Evolutionary conservation across 2,113 vertebrate species (phyloP).

Genomic region (Psephotus haematonotus): DNA sequence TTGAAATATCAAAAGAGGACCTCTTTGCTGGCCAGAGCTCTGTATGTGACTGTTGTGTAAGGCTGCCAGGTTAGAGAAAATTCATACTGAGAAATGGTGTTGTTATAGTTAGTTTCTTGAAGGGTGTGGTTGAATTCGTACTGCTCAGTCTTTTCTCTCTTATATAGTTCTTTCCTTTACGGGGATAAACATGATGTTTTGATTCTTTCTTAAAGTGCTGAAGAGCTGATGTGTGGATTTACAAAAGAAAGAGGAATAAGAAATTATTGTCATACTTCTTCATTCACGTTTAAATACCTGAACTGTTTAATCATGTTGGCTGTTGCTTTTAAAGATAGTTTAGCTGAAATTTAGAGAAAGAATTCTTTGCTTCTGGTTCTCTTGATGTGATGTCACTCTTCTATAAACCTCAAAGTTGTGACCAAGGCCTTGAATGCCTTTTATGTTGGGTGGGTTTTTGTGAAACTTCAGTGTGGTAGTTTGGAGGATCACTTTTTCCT

Average conservation of each 20-base stretch:
- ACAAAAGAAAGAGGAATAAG: neutral
- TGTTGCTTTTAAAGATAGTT: neutral
- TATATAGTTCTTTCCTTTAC: neutral
- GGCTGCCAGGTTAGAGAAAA: constrained; percentile 1
- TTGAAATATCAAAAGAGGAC: neutral
- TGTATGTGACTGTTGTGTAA: neutral
- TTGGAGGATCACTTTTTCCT: neutral
- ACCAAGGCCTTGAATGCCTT: neutral
- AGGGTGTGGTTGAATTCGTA: neutral
- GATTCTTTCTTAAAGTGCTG: neutral
- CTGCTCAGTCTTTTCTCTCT: neutral
- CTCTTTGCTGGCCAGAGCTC: neutral
- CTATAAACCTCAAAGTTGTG: fast-evolving
- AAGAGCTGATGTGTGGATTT: neutral
- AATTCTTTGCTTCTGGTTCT: neutral
- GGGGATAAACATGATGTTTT: neutral
- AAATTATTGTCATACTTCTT: neutral
- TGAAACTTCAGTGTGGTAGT: neutral
- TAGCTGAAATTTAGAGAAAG: neutral
- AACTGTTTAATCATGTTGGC: neutral
- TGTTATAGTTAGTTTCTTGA: constrained; percentile 2
- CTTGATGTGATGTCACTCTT: neutral
- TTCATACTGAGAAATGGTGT: neutral
- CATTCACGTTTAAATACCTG: neutral
- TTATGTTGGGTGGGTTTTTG: neutral